These are phyloP conservation scores for Galaxea fascicularis DNA, from an alignment of 92 coral and sea anemone genomes.

Conservation along the genomic window DNA sequence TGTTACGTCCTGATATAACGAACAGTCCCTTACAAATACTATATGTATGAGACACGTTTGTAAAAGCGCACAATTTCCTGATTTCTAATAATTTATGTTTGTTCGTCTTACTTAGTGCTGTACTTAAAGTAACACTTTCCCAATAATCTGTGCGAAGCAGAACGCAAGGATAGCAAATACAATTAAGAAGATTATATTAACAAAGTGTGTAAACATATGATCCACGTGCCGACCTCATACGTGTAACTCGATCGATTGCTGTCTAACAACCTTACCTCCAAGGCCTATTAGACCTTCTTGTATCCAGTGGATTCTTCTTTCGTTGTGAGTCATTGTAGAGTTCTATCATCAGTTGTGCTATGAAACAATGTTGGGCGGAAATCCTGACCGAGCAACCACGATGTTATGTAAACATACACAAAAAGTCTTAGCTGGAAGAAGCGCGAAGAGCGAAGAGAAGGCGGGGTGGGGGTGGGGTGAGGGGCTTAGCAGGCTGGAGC, in stretches of 20 bases:
- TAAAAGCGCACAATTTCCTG: too few relatives aligned
- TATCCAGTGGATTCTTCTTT: conserved; percentile 82
- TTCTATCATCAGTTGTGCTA: too few relatives aligned
- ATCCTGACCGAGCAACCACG: background rate
- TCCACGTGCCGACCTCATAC: background rate
- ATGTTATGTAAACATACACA: background rate
- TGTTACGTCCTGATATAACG: too few relatives aligned
- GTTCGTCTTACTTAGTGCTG: too few relatives aligned
- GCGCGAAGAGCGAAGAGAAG: background rate
- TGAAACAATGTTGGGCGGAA: too few relatives aligned
- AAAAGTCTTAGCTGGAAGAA: background rate
- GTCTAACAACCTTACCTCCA: conserved; percentile 69
- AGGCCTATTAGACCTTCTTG: conserved; percentile 90
- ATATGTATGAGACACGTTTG: too few relatives aligned
- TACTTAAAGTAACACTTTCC: too few relatives aligned
- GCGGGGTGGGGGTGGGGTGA: background rate
- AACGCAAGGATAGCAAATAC: background rate
- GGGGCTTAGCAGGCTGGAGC: background rate
- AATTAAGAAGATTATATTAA: background rate
- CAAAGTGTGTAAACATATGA: background rate
- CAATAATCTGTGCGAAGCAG: too few relatives aligned
- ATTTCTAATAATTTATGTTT: too few relatives aligned
- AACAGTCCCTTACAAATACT: too few relatives aligned
- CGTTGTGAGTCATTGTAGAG: conserved; percentile 82
- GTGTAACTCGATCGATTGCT: background rate